Base-by-base conservation (phyloP, 2,888 invertebrate species). In the Leptothorax acervorum region DNA sequence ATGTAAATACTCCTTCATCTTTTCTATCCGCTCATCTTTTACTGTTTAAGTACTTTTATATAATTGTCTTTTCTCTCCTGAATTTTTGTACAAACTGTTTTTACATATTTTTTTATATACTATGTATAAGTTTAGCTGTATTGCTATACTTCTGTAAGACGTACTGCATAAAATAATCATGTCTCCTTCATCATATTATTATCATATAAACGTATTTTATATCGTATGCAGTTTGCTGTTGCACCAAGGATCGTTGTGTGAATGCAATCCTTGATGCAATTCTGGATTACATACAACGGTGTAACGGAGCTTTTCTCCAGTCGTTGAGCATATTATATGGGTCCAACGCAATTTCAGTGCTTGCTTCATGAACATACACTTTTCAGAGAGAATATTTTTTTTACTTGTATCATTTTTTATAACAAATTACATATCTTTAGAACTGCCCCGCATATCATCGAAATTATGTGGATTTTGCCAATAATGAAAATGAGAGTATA, bases 1-100 rank as follows among this genome's bases (percentile, higher is more conserved):
- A 89, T 87, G 89, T 93, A 93, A 92, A 93, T 93, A 93, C 90
- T 91, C 92, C 88, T 90, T 92, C 85, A 86, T 83, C 66, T 68
- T 68, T 68, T 81, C 71, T 86, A 53, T 66, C 73, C 60, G 83
- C 84, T 88, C 88, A 87, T 88, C 85, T 73, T 60, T 82, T 91
- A 88, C 90, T 90, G 89, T 92, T 71, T 91, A 88, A 93, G 90
- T 91, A 92, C 91, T 91, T 92, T 92, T 92, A 92, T 92, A 91
- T 89, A 89, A 92, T 90, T 88, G 91, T 92, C 93, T 93, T 93
- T 93, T 93, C 93, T 93, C 92, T 92, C 92, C 57, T 74, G 74
- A 91, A 92, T 93, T 93, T 71, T 94, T 94, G 94, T 94, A 94
- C 94, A 94, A 94, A 94, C 92, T 94, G 93, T 94, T 94, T 94